phyloP scores from a whole-genome alignment of 2,888 invertebrate genomes.

The Oscheius myriophilus region DNA sequence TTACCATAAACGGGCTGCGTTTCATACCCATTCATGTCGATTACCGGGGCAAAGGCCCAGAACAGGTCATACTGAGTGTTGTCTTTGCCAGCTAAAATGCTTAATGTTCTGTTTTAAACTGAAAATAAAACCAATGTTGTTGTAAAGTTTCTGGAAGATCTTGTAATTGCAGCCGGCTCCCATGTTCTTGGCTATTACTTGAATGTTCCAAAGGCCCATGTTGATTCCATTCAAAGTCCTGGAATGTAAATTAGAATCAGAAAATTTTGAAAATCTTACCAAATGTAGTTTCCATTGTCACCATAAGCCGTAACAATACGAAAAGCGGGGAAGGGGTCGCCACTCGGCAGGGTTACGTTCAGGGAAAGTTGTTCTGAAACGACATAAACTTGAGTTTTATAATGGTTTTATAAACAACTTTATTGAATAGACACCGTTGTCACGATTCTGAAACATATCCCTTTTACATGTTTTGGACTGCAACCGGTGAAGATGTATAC shows the following conservation, averaged over 20 bases:
- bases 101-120: not conserved
- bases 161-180: conserved; percentile 46
- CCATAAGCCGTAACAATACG: conserved; percentile 11
- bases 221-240: conserved; percentile 38
- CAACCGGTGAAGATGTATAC: no score
- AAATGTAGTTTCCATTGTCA: conserved; percentile 45
- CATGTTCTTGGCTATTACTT: conserved; percentile 29
- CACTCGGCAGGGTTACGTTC: conserved; percentile 36
- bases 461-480: no score
- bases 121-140: conserved; percentile 31
- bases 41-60: conserved; percentile 40
- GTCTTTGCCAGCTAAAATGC: conserved; percentile 13
- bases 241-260: not conserved
- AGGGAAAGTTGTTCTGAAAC: conserved; percentile 25
- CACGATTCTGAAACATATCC: no score
- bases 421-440: no score
- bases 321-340: conserved; percentile 2
- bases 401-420: no score
- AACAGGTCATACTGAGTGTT: conserved; percentile 49
- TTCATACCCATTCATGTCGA: conserved; percentile 36
- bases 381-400: no score
- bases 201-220: conserved; percentile 53
- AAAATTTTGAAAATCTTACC: conserved; percentile 27
- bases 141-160: conserved; percentile 51
- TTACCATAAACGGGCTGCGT: conserved; percentile 41